Base-by-base conservation (phyloP, 1,140 invertebrate species). In the Drosophila malerkotliana region DNA sequence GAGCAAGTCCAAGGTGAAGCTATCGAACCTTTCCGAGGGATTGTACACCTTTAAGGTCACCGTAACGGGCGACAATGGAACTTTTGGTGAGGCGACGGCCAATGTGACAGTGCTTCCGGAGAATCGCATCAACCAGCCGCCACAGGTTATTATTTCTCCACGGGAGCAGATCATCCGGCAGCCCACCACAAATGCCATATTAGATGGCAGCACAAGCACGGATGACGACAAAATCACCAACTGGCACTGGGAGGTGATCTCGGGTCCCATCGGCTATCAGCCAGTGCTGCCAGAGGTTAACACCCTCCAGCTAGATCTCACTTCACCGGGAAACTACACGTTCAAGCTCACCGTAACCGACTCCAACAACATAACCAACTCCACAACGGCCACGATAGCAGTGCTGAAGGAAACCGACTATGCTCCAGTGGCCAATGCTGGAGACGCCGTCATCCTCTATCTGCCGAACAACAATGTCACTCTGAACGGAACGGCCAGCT, bases 291-390 rank as follows among this genome's bases (percentile, higher is more conserved):
- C 95, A 44, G 95, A 97, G 68, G 95, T 95, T 1, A 95, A 96
- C n/a, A 97, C 97, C 2, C 92, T 98, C 18, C 96, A 97, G 75
- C 91, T 99, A 12, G 96, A 97, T 92, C 93, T 97, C 3, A 94
- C 93, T 41, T 94, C 96, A 51, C 96, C 97, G 5, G 98, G 98
- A 59, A 97, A 97, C 92, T 99, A 99, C 83, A 97, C 96, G 0
- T 98, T 99, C 89, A 97, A 97, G 94, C 93, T 99, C 60, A 98
- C 97, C 3, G 97, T 99, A 0, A 97, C 97, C 77, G 98, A 99
- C 92, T 96, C 97, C 0, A 96, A 98, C 92, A 96, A 97, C 72
- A 95, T 95, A 0, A 96, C 94, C 49, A 98, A 97, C 92, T 97
- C 94, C 1, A 97, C 97, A 1, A 95, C 94, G 14, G 97, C 98